A percentile compares a stretch with the other conserved stretches of the same genome.
phyloP scores from a whole-genome alignment of 2,113 vertebrate species.

The cat (Felis catus) region F.catus_Fca126_mat1.0 CM031421.1:111300001-111300500 shows the following conservation, averaged over 20 bases:
- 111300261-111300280: not conserved
- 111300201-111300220: not conserved
- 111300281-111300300: not conserved
- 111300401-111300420: no score
- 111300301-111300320: not conserved
- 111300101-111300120: not conserved
- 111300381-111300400: not conserved
- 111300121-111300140: not conserved
- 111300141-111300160: no score
- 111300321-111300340: not conserved
- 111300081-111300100: not conserved
- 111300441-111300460: not conserved
- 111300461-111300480: not conserved
- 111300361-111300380: not conserved
- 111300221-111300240: not conserved
- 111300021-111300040: not conserved
- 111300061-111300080: no score
- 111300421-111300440: not conserved
- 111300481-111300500: not conserved
- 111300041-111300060: not conserved
- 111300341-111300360: not conserved
- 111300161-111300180: not conserved
- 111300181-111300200: not conserved
- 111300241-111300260: not conserved
- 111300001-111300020: not conserved